phyloP scores from a whole-genome alignment of 2,113 vertebrate genomes.

The Protobothrops flavoviridis region DNA sequence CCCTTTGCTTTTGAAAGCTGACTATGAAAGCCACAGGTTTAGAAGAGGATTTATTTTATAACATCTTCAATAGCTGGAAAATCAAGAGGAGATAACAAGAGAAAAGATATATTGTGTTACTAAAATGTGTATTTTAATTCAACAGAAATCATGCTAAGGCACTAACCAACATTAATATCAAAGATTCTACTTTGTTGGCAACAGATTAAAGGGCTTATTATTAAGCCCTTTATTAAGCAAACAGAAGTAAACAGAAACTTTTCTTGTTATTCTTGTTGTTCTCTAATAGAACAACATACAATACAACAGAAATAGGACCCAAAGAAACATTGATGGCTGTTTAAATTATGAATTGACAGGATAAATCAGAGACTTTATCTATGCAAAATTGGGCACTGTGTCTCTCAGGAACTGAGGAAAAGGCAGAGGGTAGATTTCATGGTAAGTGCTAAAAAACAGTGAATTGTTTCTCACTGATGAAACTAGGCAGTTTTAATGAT shows the following conservation, averaged over 20 bases:
- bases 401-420: not conserved
- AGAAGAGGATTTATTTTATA: not conserved
- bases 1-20: not conserved
- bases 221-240: not conserved
- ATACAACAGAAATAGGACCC: not conserved
- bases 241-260: not conserved
- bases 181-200: not conserved
- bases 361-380: not conserved
- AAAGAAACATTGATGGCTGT: not conserved
- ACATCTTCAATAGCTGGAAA: not conserved
- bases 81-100: not conserved
- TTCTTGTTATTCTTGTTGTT: not conserved
- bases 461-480: not conserved
- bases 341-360: not conserved
- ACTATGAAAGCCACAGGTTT: not conserved
- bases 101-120: not conserved
- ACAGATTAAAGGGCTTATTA: not conserved
- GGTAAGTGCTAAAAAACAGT: not conserved
- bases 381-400: not conserved
- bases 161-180: not conserved
- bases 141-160: not conserved
- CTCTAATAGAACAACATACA: not conserved
- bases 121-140: not conserved
- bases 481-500: not conserved
- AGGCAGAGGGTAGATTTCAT: not conserved